Conservation (phyloP, 1,140 invertebrate genomes). For the Drosophila sproati region DNA sequence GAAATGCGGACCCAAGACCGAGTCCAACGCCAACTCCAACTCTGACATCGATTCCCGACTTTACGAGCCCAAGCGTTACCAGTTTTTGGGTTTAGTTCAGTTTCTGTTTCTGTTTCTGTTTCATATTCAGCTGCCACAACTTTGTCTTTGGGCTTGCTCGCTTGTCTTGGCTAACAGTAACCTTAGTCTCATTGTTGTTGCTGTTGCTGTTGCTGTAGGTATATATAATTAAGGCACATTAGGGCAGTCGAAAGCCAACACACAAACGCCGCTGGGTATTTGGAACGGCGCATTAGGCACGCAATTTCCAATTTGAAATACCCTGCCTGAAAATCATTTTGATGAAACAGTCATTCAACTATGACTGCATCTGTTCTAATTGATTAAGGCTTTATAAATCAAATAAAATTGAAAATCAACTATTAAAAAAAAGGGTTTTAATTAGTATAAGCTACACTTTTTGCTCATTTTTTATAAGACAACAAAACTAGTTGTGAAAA, state of each 20-base stretch:
- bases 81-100: background rate
- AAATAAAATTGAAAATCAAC: no score
- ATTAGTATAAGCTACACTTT: no score
- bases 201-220: constrained; percentile 28
- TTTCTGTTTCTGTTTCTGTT: background rate
- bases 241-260: constrained; percentile 49
- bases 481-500: no score
- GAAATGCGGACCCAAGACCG: constrained; percentile 40
- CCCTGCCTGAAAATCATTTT: background rate
- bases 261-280: constrained; percentile 50
- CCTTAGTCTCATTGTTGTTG: constrained; percentile 29
- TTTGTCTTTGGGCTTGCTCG: constrained; percentile 14
- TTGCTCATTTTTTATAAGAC: no score
- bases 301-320: constrained; percentile 62
- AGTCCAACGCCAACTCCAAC: background rate
- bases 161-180: constrained; percentile 55
- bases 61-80: constrained; percentile 1
- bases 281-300: constrained; percentile 70
- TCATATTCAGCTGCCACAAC: constrained; percentile 13
- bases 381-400: no score
- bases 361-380: no score
- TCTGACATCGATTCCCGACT: constrained; percentile 1
- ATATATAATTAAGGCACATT: constrained; percentile 79
- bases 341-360: no score
- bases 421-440: no score